Evolutionary conservation across 2,888 invertebrate genomes (phyloP).

Genomic region (Acleris literana): DNA sequence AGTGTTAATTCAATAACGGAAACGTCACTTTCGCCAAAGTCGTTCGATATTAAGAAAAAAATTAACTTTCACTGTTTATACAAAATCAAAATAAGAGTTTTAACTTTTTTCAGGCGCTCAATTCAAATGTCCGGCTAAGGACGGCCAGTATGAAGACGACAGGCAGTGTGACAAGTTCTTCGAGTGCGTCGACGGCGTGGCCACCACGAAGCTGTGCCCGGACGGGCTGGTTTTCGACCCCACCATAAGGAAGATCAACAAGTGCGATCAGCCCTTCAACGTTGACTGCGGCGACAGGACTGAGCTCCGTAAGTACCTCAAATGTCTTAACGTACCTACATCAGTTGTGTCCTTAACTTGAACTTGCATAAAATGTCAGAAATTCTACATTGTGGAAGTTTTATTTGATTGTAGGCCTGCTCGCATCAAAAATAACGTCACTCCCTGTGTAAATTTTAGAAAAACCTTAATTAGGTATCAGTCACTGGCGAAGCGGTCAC

Average conservation of each 20-base stretch:
- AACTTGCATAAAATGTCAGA: too few species aligned
- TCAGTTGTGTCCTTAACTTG: too few species aligned
- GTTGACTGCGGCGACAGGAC: constrained; percentile 95
- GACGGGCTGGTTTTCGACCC: constrained; percentile 96
- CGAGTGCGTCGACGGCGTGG: constrained; percentile 88
- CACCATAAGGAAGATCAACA: constrained; percentile 92
- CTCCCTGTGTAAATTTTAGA: too few species aligned
- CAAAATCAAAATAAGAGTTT: background rate
- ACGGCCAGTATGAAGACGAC: constrained; percentile 91
- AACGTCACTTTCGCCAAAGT: background rate
- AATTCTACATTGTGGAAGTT: too few species aligned
- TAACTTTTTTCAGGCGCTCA: constrained; percentile 67
- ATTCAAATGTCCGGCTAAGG: constrained; percentile 90
- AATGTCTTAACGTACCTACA: background rate
- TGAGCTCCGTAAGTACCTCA: constrained; percentile 91
- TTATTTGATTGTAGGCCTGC: too few species aligned
- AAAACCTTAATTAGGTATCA: too few species aligned
- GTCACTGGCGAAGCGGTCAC: too few species aligned
- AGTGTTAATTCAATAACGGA: too few species aligned
- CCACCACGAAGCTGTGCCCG: constrained; percentile 90
- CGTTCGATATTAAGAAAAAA: background rate
- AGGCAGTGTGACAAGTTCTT: constrained; percentile 94
- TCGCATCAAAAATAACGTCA: background rate
- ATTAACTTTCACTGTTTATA: background rate
- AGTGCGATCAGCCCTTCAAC: constrained; percentile 96